Evolutionary conservation across 2,113 vertebrate genomes (phyloP), one percentile per base, ranked within the genome.

Genomic region (Salvelinus namaycush): DNA sequence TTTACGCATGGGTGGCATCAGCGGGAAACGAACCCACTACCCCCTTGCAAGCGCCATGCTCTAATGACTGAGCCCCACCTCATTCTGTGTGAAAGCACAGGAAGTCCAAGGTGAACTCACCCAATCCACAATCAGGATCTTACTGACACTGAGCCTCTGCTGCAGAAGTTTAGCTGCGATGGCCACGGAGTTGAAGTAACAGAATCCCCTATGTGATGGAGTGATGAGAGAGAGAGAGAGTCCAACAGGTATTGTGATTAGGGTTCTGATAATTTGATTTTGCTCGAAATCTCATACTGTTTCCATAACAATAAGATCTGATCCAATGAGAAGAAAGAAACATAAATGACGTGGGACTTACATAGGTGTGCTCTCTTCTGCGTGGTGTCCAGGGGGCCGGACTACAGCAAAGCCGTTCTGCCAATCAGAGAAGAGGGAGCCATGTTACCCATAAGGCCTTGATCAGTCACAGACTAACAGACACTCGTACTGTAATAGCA

Each of bases 51-150:
- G 39, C 39, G 9, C 39, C 39, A 44, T 44, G 9, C 39, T 44
- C 39, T 44, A 44, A 44, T 44, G 39, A 44, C 39, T 44, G 9
- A 44, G 39, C 39, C 39, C 39, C 39, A 18, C 60, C 12, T n/a
- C 8, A 11, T 22, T n/a, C 60, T 64, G 6, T 26, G 60, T n/a
- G 60, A 18, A 26, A 22, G 22, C 3, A 11, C 7, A 12, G 31
- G 29, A 13, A 8, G 18, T n/a, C 26, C 18, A 44, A 44, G 3
- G 24, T 18, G 0, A 66, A 94, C 97, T 96, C 88, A 99, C 98
- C 98, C 97, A 99, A 92, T 99, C 98, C 84, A 99, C 96, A 0
- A 99, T 99, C 79, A 99, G 96, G 89, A 97, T 95, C 93, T 98
- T 99, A 89, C 95, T 97, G 92, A 99, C 95, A 0, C 94, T 97